A percentile compares a stretch with the other conserved stretches of the same genome.
phyloP scores from a whole-genome alignment of 2,888 invertebrate species.

The Dastarcus helophoroides region DNA sequence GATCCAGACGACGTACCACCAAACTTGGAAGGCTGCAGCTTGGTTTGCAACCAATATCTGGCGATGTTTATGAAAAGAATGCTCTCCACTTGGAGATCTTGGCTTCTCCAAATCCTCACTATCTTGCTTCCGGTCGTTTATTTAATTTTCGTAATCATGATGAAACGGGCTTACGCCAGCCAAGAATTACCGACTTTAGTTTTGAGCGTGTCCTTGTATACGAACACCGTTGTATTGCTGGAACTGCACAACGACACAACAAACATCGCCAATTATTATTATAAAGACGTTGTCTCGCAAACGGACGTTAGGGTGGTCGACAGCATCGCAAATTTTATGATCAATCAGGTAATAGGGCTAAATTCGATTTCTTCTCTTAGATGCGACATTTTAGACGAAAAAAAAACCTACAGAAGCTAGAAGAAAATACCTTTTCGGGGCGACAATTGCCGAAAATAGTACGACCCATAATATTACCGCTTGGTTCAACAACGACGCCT shows the following conservation, averaged over 20 bases:
- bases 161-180: no score
- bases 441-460: slow-evolving; percentile 35
- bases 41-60: slow-evolving; percentile 21
- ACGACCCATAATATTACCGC: slow-evolving; percentile 41
- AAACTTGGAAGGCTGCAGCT: slow-evolving; percentile 17
- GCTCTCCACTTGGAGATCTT: slow-evolving; percentile 45
- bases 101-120: slow-evolving; percentile 49
- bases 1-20: no score
- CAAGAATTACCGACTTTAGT: no score
- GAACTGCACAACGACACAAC: no score
- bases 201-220: no score
- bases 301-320: background rate
- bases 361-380: no score
- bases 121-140: slow-evolving; percentile 53
- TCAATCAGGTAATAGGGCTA: background rate
- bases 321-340: background rate
- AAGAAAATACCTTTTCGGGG: slow-evolving; percentile 41
- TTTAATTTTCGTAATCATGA: no score
- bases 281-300: no score
- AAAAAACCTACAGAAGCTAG: slow-evolving; percentile 19
- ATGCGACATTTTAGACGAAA: slow-evolving; percentile 14
- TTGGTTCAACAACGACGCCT: slow-evolving; percentile 67
- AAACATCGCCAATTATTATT: no score
- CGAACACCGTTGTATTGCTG: no score
- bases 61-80: slow-evolving; percentile 27